phyloP scores from a whole-genome alignment of 1,140 invertebrate species.

The Amyelois transitella region DNA sequence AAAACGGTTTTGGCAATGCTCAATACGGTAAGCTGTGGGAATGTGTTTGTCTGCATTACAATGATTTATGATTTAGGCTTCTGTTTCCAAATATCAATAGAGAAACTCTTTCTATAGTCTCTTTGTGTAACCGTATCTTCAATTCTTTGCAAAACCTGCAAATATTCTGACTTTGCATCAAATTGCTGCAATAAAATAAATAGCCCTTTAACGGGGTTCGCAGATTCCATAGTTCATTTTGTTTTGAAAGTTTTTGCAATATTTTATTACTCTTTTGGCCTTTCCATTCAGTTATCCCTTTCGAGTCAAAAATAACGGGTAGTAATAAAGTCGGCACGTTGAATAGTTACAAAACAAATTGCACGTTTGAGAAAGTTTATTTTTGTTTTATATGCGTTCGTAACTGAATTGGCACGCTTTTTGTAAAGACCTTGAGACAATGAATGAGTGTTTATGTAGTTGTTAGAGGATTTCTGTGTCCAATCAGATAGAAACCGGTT shows the following conservation, averaged over 20 bases:
- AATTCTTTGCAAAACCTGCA: constrained; percentile 2
- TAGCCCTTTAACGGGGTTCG: constrained; percentile 27
- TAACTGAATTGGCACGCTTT: background rate
- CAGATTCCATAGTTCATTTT: constrained; percentile 23
- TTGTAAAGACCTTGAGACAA: background rate
- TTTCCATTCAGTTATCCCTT: constrained; percentile 32
- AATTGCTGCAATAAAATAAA: constrained; percentile 36
- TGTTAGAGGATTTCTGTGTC: background rate
- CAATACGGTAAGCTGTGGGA: background rate
- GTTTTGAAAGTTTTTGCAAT: constrained; percentile 34
- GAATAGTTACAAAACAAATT: constrained; percentile 15
- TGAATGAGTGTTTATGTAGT: background rate
- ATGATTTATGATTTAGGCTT: background rate
- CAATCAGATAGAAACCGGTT: background rate
- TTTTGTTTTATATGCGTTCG: background rate
- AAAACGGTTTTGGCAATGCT: constrained; percentile 32
- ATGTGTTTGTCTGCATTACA: background rate
- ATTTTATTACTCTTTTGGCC: constrained; percentile 52
- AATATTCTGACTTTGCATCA: constrained; percentile 13
- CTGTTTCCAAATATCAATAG: background rate
- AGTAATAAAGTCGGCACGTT: constrained; percentile 25
- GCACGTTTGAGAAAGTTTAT: background rate
- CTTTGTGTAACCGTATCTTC: background rate
- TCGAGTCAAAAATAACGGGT: constrained; percentile 24
- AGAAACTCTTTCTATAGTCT: background rate